phyloP scores from a whole-genome alignment of 2,113 vertebrate species.

The Nycticebus coucang region DNA sequence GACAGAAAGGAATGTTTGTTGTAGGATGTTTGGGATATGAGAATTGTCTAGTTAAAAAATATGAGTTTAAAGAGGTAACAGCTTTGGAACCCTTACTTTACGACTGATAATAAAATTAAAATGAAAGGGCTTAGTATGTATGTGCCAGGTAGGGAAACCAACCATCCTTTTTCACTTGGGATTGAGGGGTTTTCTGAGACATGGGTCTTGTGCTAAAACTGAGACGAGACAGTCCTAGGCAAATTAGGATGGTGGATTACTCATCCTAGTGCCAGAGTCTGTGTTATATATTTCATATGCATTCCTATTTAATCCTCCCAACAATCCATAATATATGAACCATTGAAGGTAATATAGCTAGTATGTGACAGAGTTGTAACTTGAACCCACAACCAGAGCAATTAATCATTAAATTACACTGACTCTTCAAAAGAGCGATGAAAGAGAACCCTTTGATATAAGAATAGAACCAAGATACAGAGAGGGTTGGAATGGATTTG shows the following conservation, averaged over 20 bases:
- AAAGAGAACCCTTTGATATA: constrained; percentile 37
- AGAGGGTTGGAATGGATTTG: constrained; percentile 27
- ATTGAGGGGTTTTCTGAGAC: constrained; percentile 33
- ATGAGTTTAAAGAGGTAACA: neutral
- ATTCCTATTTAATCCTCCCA: constrained; percentile 28
- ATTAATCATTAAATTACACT: neutral
- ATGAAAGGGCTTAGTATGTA: neutral
- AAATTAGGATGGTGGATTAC: constrained; percentile 1
- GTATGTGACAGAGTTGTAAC: neutral
- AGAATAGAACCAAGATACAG: neutral
- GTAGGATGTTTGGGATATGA: constrained; percentile 7
- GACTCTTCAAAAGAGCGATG: constrained; percentile 29
- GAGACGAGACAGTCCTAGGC: neutral
- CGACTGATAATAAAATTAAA: constrained; percentile 23
- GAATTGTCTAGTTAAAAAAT: constrained; percentile 45
- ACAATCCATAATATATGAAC: neutral
- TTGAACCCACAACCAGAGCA: constrained; percentile 30
- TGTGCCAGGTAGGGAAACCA: neutral
- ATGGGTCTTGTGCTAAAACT: constrained; percentile 29
- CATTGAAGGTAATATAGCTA: constrained; percentile 38
- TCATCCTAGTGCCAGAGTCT: constrained; percentile 21
- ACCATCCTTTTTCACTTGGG: neutral
- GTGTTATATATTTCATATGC: neutral
- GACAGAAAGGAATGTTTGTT: constrained; percentile 37
- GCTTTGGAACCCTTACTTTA: constrained; percentile 36